Evolutionary conservation across 1,140 invertebrate species (phyloP).

Genomic region (Drosophila funebris): DNA sequence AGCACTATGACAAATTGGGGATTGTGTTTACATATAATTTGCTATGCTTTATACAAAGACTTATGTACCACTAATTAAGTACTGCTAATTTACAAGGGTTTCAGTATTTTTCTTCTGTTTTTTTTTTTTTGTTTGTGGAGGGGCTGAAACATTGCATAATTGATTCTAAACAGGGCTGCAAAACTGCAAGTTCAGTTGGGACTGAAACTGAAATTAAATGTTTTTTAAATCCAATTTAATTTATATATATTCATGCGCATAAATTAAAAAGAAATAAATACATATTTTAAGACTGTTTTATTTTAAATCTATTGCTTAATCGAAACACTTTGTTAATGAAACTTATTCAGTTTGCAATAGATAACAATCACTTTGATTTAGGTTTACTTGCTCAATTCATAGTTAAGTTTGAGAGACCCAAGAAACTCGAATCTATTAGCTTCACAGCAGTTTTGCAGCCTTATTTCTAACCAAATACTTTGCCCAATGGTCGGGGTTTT

Average conservation of each 20-base stretch:
- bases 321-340: no score
- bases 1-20: slow-evolving; percentile 66
- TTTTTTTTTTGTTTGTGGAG: not conserved
- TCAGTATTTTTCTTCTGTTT: no score
- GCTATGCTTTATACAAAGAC: slow-evolving; percentile 73
- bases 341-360: no score
- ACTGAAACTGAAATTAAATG: no score
- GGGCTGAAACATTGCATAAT: slow-evolving; percentile 8
- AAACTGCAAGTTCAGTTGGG: not conserved
- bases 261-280: no score
- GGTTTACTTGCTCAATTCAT: not conserved
- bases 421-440: no score
- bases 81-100: slow-evolving; percentile 59
- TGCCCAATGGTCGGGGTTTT: slow-evolving; percentile 54
- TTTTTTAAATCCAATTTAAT: no score
- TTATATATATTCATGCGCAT: no score
- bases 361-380: no score
- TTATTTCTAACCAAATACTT: not conserved
- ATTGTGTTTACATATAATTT: slow-evolving; percentile 41
- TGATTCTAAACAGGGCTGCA: not conserved
- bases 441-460: slow-evolving; percentile 7
- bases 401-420: no score
- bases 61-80: slow-evolving; percentile 54
- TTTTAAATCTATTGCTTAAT: no score
- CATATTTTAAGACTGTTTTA: no score